These are phyloP conservation scores for Eulithis testata DNA, from an alignment of 2,888 invertebrate genomes.

Conservation along the genomic window DNA sequence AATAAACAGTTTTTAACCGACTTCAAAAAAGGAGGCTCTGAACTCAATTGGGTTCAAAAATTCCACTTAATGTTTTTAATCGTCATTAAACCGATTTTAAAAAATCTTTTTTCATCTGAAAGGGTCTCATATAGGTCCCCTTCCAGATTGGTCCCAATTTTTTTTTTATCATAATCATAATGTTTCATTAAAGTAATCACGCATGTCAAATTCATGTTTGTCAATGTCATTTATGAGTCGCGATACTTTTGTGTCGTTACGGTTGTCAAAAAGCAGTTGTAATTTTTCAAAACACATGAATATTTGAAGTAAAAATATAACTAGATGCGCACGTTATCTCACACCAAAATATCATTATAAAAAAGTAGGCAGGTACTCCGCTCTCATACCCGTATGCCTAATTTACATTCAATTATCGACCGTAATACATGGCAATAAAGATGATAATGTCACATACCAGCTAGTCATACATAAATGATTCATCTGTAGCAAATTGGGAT, in stretches of 20 bases:
- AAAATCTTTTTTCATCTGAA: too few species aligned
- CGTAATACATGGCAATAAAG: constrained; percentile 59
- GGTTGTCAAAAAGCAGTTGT: background rate
- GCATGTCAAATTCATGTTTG: background rate
- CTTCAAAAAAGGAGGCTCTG: too few species aligned
- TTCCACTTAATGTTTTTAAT: too few species aligned
- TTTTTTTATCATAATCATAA: too few species aligned
- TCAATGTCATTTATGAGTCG: background rate
- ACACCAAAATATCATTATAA: constrained; percentile 71
- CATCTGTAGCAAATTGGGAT: constrained; percentile 75
- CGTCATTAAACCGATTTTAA: too few species aligned
- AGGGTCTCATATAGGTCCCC: too few species aligned
- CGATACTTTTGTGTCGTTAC: background rate
- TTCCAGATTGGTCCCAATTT: too few species aligned
- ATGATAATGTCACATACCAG: constrained; percentile 4
- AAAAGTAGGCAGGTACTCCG: constrained; percentile 59
- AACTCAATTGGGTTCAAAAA: too few species aligned
- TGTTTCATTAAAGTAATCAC: background rate
- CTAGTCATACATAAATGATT: constrained; percentile 53
- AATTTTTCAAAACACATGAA: background rate
- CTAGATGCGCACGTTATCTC: constrained; percentile 71
- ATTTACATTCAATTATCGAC: constrained; percentile 50
- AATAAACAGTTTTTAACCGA: too few species aligned
- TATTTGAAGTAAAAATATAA: constrained; percentile 59
- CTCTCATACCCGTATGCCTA: constrained; percentile 38